Evolutionary conservation across 2,797 vertebrate genomes (phyloP), one percentile per base, ranked within the genome.

Genomic region (Diglossa cyanea): DNA sequence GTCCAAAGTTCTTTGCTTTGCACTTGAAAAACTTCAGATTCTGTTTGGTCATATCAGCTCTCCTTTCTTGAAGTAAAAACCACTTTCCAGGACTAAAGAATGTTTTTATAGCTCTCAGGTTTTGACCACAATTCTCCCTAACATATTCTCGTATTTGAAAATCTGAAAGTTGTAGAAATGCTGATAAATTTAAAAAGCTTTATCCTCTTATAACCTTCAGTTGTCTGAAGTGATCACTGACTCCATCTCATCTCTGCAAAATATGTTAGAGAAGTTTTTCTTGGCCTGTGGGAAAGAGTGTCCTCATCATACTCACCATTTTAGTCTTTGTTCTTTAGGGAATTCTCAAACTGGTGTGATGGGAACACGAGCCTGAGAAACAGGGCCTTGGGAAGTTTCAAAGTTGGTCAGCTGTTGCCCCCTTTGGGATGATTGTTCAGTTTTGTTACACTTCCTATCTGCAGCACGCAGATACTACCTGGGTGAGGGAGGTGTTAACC

Each of bases 401-500:
- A 39, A 33, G 11, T 7, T 17, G 58, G 54, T 74, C 66, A 35
- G 70, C 81, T 62, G 68, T 94, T 91, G 82, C 88, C 89, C 67
- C 74, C 68, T 93, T 92, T 94, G 91, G 90, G 82, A 47, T 77
- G 71, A 48, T 16, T 23, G 24, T 39, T 96, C 10, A 39, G 61
- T 19, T 92, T 50, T 81, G 47, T 74, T 58, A 1, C 28, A 10
- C 63, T 91, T 83, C 63, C 37, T 60, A 14, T 31, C 37, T 85
- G n/a, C 44, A 33, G 8, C 44, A 51, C 33, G 55, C 62, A 55
- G 44, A 0, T 35, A 3, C 13, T n/a, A 45, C n/a, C 58, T 67
- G 76, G 35, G 20, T 48, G 37, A 55, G 7, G 3, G 26, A 57
- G 47, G 10, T 73, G 44, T 13, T n/a, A 3, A 24, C 19, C 16